Evolutionary conservation across 35 echinoderm and acorn worm genomes (phyloP), one percentile per base, ranked within the genome.

Genomic region (Patiria miniata): DNA sequence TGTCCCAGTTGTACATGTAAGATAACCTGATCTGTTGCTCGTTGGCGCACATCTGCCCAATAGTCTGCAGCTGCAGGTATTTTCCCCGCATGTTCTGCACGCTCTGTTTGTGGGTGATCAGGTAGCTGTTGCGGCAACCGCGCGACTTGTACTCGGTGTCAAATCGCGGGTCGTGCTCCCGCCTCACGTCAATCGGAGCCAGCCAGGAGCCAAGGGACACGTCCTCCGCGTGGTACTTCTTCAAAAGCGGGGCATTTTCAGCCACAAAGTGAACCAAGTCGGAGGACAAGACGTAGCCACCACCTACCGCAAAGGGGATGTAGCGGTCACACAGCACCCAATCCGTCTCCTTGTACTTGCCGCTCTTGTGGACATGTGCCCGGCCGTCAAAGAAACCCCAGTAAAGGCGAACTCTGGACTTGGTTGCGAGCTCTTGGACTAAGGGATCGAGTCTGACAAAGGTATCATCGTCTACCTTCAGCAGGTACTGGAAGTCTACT

Each of bases 351-450:
- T 88, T 85, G 33, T 87, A 98, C 39, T 94, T 94, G n/a, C 92
- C 92, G 16, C 52, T 78, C 40, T 54, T 81, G 57, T 98, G 92
- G 22, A 84, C 95, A 51, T 98, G 92, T 15, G 91, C 91, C 1
- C 95, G 69, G 12, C 95, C 95, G 37, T 98, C 95, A 82, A 98
- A 98, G 89, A 94, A 98, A 26, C 95, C 95, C 95, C 95, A 98
- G 78, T 94, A 98, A 0, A 98, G 65, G 51, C 58, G 56, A 10
- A 89, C 92, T 16, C 69, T 85, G 5, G 34, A 58, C 79, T 94
- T 98, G 14, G 78, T 69, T 39, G 82, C 61, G 9, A 98, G 81
- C 61, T 98, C 95, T 21, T 86, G 54, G n/a, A 83, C 37, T 44
- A 98, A 52, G n/a, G 87, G 86, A 83, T 98, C 89, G 7, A 98